Percentiles rank a stretch among this genome's conserved stretches.
Evolutionary conservation across 2,797 vertebrate genomes (phyloP).

Genomic region (Benthosema pterotum): DNA sequence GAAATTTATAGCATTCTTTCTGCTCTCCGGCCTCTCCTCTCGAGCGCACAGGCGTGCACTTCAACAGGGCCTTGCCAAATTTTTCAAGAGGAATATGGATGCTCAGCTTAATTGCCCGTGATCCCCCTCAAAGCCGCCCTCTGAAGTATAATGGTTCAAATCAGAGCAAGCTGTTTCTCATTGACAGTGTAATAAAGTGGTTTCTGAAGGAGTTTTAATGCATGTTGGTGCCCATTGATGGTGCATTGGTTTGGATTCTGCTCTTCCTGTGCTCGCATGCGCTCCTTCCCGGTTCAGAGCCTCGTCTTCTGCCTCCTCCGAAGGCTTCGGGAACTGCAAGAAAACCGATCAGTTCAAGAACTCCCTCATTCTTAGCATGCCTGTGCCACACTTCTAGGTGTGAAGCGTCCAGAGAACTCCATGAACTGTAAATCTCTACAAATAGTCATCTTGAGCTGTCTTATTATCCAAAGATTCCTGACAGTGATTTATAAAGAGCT

Average conservation of each 20-base stretch:
- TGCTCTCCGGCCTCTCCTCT: conserved; percentile 31
- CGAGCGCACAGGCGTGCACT: conserved; percentile 4
- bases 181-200: conserved; percentile 61
- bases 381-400: conserved; percentile 16
- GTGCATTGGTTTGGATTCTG: too few species aligned
- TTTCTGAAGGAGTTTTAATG: conserved; percentile 48
- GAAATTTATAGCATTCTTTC: conserved; percentile 62
- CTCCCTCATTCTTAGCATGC: conserved; percentile 16
- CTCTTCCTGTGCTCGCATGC: too few species aligned
- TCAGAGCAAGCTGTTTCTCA: conserved; percentile 71
- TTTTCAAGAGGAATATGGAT: conserved; percentile 57
- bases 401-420: conserved; percentile 15
- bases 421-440: conserved; percentile 30
- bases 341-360: conserved; percentile 34
- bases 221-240: background rate
- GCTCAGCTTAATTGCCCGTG: conserved; percentile 63
- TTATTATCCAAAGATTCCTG: conserved; percentile 15
- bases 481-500: conserved; percentile 31
- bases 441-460: conserved; percentile 37
- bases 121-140: conserved; percentile 53
- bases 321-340: conserved; percentile 26
- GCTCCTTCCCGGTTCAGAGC: too few species aligned
- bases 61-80: conserved; percentile 43
- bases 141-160: conserved; percentile 53
- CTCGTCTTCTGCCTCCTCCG: too few species aligned